phyloP scores from a whole-genome alignment of 1,140 invertebrate genomes.

The Dendroctonus ponderosae region DNA sequence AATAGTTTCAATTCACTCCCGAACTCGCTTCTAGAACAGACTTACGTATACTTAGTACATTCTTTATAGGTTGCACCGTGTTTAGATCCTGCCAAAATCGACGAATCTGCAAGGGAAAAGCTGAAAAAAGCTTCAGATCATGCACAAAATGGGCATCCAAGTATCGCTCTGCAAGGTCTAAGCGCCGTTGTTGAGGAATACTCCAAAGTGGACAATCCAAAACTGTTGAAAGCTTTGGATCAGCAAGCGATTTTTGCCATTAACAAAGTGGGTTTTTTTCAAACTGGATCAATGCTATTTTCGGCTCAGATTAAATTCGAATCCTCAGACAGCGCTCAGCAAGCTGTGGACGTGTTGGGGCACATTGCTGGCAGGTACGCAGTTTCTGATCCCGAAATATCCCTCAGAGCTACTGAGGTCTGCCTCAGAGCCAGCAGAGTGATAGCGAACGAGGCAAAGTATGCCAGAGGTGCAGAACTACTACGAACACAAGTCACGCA shows the following conservation, averaged over 20 bases:
- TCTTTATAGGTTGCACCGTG: conserved; percentile 1
- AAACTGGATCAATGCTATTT: neutral
- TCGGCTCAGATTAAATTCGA: conserved; percentile 4
- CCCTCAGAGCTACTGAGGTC: neutral
- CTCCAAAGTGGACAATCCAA: neutral
- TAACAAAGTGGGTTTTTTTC: neutral
- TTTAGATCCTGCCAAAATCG: neutral
- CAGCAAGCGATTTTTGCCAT: neutral
- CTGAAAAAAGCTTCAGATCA: neutral
- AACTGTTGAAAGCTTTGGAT: neutral
- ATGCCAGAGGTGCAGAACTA: neutral
- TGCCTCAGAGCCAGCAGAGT: conserved; percentile 5
- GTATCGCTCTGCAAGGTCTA: conserved; percentile 4
- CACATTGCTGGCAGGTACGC: conserved; percentile 9
- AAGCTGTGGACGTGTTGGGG: conserved; percentile 8
- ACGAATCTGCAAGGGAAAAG: neutral
- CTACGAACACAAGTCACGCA: neutral
- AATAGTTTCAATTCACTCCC: neutral
- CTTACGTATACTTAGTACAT: no score
- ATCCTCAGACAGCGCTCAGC: neutral
- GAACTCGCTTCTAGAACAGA: neutral
- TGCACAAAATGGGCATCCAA: neutral
- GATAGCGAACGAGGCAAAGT: neutral
- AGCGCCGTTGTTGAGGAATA: conserved; percentile 7
- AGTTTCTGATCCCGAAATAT: conserved; percentile 8